Conservation (phyloP, 2,113 vertebrate species). For the Hippocampus guttulatus region DNA sequence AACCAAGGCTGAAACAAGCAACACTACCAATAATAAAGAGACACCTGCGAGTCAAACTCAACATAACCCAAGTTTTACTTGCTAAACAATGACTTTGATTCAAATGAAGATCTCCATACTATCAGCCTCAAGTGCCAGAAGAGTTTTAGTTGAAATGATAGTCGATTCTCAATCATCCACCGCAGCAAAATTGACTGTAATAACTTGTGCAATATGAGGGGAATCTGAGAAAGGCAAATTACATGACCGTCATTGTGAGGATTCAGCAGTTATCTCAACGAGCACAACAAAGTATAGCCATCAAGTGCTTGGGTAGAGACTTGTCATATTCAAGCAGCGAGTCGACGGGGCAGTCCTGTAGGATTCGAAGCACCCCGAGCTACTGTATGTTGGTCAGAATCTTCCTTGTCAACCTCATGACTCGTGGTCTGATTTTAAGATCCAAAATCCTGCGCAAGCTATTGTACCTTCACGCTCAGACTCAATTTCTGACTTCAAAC, state of each 20-base stretch:
- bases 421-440: slow-evolving; percentile 67
- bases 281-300: slow-evolving; percentile 49
- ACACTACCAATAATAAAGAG: slow-evolving; percentile 54
- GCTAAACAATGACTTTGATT: slow-evolving; percentile 37
- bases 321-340: slow-evolving; percentile 64
- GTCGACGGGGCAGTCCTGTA: slow-evolving; percentile 66
- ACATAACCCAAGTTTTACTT: slow-evolving; percentile 46
- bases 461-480: slow-evolving; percentile 1
- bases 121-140: slow-evolving; percentile 26
- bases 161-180: slow-evolving; percentile 51
- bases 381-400: slow-evolving; percentile 52
- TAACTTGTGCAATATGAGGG: slow-evolving; percentile 34
- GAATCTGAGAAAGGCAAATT: slow-evolving; percentile 46
- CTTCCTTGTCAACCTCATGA: slow-evolving; percentile 48
- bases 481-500: slow-evolving; percentile 29
- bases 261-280: slow-evolving; percentile 49
- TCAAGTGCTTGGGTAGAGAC: slow-evolving; percentile 53
- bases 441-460: slow-evolving; percentile 27
- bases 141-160: slow-evolving; percentile 27
- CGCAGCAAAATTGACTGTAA: slow-evolving; percentile 60
- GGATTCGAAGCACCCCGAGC: slow-evolving; percentile 52
- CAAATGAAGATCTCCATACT: slow-evolving; percentile 38
- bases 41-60: slow-evolving; percentile 62
- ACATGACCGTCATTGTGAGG: slow-evolving; percentile 29
- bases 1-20: slow-evolving; percentile 68